phyloP scores from a whole-genome alignment of 1,140 invertebrate genomes.

The Tetragnatha versicolor region DNA sequence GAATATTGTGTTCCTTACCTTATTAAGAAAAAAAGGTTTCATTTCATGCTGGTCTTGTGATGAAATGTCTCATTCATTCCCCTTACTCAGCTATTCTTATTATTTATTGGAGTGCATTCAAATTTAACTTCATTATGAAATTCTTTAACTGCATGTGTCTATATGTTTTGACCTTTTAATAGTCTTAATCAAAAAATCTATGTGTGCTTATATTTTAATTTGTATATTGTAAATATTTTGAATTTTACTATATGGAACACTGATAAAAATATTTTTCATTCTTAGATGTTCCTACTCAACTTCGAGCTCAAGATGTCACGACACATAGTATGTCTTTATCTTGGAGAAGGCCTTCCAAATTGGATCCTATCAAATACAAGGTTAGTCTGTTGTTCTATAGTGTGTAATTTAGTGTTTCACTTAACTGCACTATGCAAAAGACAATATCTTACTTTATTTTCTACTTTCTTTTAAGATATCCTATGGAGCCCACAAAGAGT shows the following conservation, averaged over 20 bases:
- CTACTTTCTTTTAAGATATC: constrained; percentile 69
- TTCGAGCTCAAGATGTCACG: constrained; percentile 71
- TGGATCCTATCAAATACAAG: constrained; percentile 88
- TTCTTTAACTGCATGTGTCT: too few relatives aligned
- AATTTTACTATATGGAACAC: too few relatives aligned
- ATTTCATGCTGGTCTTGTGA: too few relatives aligned
- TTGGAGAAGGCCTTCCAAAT: constrained; percentile 88
- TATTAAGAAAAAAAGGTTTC: too few relatives aligned
- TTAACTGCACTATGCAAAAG: neutral
- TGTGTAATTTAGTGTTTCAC: neutral
- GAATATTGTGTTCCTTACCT: too few relatives aligned
- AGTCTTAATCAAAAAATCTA: too few relatives aligned
- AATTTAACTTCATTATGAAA: too few relatives aligned
- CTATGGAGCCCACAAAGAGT: constrained; percentile 92
- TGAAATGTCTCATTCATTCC: too few relatives aligned
- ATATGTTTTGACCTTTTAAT: too few relatives aligned
- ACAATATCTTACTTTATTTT: neutral
- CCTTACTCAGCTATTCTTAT: too few relatives aligned
- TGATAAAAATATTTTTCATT: neutral
- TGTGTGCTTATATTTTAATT: neutral
- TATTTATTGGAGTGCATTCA: too few relatives aligned
- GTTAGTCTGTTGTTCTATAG: too few relatives aligned
- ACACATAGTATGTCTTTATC: constrained; percentile 73
- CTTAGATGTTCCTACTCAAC: constrained; percentile 79
- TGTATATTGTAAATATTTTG: neutral